Base-by-base conservation (phyloP, 2,888 invertebrate species). In the Leptopilina drosophilae region DNA sequence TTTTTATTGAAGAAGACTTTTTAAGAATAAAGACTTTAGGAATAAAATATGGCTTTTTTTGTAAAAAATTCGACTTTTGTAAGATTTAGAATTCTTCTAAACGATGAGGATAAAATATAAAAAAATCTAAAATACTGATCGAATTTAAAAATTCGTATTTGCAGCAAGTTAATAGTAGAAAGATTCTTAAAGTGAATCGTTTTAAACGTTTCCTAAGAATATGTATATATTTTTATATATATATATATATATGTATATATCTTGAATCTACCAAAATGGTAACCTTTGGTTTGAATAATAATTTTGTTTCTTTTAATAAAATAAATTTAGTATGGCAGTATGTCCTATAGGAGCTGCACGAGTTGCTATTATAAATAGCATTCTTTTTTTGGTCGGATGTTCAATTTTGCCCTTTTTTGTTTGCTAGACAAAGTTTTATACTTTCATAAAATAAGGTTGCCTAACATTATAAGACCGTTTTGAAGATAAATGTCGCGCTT, bases 81-180 rank as follows among this genome's bases (percentile, higher is more conserved):
- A 73, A 59, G 33, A 73, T 73, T 56, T 59, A 73, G 56, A 64
- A 73, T 56, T 90, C 89, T 84, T 88, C 88, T 87, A 87, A 89
- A 62, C 20, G 9, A 91, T 90, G 90, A 91, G 91, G 91, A 91
- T 89, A 91, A 88, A 86, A 89, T 91, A 90, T 90, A 88, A 90
- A 91, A 88, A 87, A 87, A 89, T 89, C 89, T 91, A 89, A 87
- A 87, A 87, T 87, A 87, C 87, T 86, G 87, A 84, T 82, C 53
- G 77, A 80, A 79, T 78, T 33, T 78, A 79, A 33, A 56, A 73
- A 73, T 73, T 49, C 67, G 67, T 67, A 67, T 46, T 67, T 56
- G 33, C 33, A 33, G 56, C 56, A 26, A 33, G 53, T 26, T 49
- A 56, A 73, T 46, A 73, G 33, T 15, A 53, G 73, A 26, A 56